Percentiles rank a stretch among this genome's conserved stretches.
phyloP scores from a whole-genome alignment of 35 echinoderm and acorn worm genomes.

The Chiridota heheva region DNA sequence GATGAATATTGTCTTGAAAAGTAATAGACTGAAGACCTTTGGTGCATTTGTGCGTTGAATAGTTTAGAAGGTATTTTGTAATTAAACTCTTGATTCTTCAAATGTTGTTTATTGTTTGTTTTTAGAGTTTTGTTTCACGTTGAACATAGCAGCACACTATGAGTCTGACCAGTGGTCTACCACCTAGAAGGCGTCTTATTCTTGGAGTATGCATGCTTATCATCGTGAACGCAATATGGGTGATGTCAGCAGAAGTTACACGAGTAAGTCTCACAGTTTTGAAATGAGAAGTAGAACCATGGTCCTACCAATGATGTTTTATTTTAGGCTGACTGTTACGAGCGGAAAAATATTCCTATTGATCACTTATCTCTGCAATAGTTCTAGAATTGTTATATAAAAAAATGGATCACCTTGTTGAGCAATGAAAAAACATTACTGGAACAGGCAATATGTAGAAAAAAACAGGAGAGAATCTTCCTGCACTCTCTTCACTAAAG shows the following conservation, averaged over 20 bases:
- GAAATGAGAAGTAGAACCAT: neutral
- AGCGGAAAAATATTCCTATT: neutral
- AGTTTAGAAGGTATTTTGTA: too few relatives aligned
- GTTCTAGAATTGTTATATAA: neutral
- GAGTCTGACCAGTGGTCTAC: constrained; percentile 87
- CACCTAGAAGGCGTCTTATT: constrained; percentile 59
- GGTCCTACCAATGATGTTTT: neutral
- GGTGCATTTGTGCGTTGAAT: too few relatives aligned
- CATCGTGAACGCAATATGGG: constrained; percentile 88
- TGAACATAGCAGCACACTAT: too few relatives aligned
- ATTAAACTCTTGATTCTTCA: too few relatives aligned
- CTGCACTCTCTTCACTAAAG: too few relatives aligned
- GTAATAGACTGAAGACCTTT: too few relatives aligned
- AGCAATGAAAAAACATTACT: neutral
- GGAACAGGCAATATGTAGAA: too few relatives aligned
- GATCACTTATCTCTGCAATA: neutral
- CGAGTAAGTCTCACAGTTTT: constrained; percentile 45
- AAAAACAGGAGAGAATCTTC: too few relatives aligned
- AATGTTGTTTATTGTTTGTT: too few relatives aligned
- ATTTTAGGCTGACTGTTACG: neutral
- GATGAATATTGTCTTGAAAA: too few relatives aligned
- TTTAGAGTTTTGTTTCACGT: too few relatives aligned
- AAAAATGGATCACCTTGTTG: neutral
- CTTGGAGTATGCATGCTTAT: constrained; percentile 79
- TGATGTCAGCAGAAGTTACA: constrained; percentile 89